Base-by-base conservation (phyloP, 1,140 invertebrate genomes). In the Mercenaria mercenaria region DNA sequence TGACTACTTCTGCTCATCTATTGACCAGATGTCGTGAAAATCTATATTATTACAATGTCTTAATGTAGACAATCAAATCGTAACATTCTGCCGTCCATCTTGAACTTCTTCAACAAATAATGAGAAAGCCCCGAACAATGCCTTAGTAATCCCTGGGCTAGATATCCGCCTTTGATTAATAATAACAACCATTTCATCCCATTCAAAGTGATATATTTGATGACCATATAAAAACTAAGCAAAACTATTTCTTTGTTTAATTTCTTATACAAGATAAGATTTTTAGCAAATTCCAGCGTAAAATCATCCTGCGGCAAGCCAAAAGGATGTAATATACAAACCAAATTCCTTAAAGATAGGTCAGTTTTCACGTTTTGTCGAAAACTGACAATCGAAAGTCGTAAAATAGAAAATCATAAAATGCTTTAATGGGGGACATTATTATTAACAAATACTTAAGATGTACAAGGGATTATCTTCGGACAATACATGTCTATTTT, bases 401-500 rank as follows among this genome's bases (percentile, higher is more conserved):
- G 76, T 85, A 85, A 85, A 76, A 85, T 50, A 72, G 41, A 50
- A 69, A 76, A 85, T 56, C 4, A 84, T 50, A 52, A 76, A 72
- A 74, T 26, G n/a, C 56, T 82, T 76, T 85, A 85, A 85, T 85
- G 43, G 83, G 76, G 20, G 56, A 52, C 64, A 85, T 85, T 72
- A 74, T 72, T 85, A 74, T 85, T 85, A 85, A 56, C 83, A 85
- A 85, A 85, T 85, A 85, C 83, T 85, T 85, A 85, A 74, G 83
- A 85, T 85, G 83, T 85, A 32, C 69, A 34, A 18, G 26, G 67
- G 83, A 85, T 85, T 85, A 85, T 85, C 61, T 72, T 39, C 11
- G 23, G 0, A 52, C 83, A 85, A 85, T 85, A 41, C 67, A 72
- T 32, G 67, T 85, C 83, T 20, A 43, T 47, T 85, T 85, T 74